Percentiles rank a stretch among this genome's conserved stretches.
phyloP scores from a whole-genome alignment of 2,113 vertebrate species.

The Paracanthobrama guichenoti region DNA sequence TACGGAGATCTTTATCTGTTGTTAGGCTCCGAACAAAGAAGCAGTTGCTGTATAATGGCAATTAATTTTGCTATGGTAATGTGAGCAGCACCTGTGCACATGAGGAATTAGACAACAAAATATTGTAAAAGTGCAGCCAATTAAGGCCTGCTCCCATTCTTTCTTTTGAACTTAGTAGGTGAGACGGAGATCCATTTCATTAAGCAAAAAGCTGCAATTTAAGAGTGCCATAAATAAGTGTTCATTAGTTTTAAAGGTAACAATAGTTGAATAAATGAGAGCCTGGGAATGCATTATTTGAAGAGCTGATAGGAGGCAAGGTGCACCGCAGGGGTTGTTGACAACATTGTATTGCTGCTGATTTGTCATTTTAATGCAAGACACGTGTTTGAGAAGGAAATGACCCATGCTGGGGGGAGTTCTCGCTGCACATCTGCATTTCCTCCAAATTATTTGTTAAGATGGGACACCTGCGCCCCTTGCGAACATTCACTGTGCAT shows the following conservation, averaged over 20 bases:
- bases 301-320: neutral
- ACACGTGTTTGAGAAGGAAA: neutral
- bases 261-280: constrained; percentile 27
- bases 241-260: constrained; percentile 62
- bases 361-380: constrained; percentile 46
- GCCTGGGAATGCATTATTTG: neutral
- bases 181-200: constrained; percentile 61
- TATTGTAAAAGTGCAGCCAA: constrained; percentile 64
- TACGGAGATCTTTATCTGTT: constrained; percentile 40
- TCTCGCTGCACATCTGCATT: constrained; percentile 15
- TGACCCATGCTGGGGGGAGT: neutral
- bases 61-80: constrained; percentile 55
- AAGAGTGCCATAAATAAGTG: constrained; percentile 57
- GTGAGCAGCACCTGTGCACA: constrained; percentile 60
- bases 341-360: constrained; percentile 34
- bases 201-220: constrained; percentile 56
- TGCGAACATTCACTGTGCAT: constrained; percentile 1
- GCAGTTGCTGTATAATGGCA: constrained; percentile 12
- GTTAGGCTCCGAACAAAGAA: constrained; percentile 40
- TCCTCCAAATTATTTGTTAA: constrained; percentile 44
- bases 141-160: constrained; percentile 56
- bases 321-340: constrained; percentile 14
- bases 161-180: constrained; percentile 66
- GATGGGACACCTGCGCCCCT: constrained; percentile 42
- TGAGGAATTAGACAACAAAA: constrained; percentile 66